phyloP scores from a whole-genome alignment of 2,888 invertebrate genomes.

The Dorcus hopei region DNA sequence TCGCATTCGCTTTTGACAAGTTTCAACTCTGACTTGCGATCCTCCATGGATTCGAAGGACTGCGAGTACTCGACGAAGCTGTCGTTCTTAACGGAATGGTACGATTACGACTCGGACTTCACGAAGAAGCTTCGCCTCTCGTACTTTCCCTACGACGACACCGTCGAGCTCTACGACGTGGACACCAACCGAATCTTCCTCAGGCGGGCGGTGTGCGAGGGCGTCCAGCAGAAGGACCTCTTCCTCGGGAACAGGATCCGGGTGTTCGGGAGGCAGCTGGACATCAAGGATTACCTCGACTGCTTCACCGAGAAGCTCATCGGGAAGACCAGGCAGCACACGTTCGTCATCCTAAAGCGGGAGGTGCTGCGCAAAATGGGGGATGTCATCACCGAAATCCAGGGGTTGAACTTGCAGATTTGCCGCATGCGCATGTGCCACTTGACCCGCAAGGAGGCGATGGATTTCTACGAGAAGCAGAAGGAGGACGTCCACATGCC shows the following conservation, averaged over 20 bases:
- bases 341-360: conserved; percentile 78
- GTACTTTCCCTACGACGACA: conserved; percentile 73
- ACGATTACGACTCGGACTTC: conserved; percentile 73
- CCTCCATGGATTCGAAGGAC: conserved; percentile 31
- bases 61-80: conserved; percentile 56
- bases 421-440: conserved; percentile 71
- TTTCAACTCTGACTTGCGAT: too few relatives aligned
- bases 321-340: conserved; percentile 63
- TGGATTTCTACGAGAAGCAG: conserved; percentile 59
- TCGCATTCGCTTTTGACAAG: too few relatives aligned
- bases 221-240: conserved; percentile 63
- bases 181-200: conserved; percentile 48
- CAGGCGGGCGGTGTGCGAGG: conserved; percentile 66
- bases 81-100: conserved; percentile 80
- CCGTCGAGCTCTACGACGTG: conserved; percentile 66
- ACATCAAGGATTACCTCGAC: conserved; percentile 72
- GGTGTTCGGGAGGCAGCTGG: conserved; percentile 71
- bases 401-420: conserved; percentile 58
- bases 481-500: conserved; percentile 60
- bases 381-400: conserved; percentile 67
- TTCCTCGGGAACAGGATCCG: conserved; percentile 71
- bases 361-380: conserved; percentile 67
- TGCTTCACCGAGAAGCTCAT: conserved; percentile 63
- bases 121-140: conserved; percentile 72
- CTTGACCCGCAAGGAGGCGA: conserved; percentile 63